These are phyloP conservation scores for Drosophila pandora DNA, from an alignment of 1,140 invertebrate genomes.

Conservation along the genomic window DNA sequence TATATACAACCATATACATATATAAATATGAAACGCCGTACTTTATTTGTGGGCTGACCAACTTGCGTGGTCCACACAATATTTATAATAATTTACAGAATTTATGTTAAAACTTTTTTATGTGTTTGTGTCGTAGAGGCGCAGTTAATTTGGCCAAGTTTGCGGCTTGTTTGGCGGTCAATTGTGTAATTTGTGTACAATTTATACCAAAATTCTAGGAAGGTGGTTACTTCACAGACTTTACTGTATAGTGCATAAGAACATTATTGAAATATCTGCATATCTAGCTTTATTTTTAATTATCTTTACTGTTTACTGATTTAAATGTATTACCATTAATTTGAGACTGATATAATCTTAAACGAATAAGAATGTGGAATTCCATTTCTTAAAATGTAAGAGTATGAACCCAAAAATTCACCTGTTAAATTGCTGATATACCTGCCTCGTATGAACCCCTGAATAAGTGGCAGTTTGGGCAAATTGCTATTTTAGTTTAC, in stretches of 20 bases:
- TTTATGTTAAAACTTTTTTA: slow-evolving; percentile 67
- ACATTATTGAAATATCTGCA: too few species aligned
- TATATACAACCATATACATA: neutral
- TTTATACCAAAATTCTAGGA: slow-evolving; percentile 20
- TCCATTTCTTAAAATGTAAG: neutral
- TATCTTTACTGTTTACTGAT: too few species aligned
- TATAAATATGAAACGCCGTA: slow-evolving; percentile 3
- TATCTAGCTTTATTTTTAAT: too few species aligned
- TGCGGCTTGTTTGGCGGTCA: slow-evolving; percentile 68
- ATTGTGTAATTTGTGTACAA: slow-evolving; percentile 62
- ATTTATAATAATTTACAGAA: slow-evolving; percentile 68
- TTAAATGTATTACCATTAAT: too few species aligned
- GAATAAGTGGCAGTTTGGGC: slow-evolving; percentile 14
- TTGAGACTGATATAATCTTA: neutral
- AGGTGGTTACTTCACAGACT: slow-evolving; percentile 2
- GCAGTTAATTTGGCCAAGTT: slow-evolving; percentile 66
- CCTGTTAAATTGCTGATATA: neutral
- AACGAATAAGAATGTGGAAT: neutral
- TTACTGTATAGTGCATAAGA: slow-evolving; percentile 4
- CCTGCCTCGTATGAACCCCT: slow-evolving; percentile 1
- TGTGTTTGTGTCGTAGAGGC: slow-evolving; percentile 34
- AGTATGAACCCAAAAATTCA: neutral
- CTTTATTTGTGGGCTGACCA: slow-evolving; percentile 25
- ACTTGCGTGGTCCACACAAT: slow-evolving; percentile 40
- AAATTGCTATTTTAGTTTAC: slow-evolving; percentile 15